Percentiles rank a stretch among this genome's conserved stretches.
Conservation (phyloP, 35 echinoderm and acorn worm species). For the Lytechinus pictus region DNA sequence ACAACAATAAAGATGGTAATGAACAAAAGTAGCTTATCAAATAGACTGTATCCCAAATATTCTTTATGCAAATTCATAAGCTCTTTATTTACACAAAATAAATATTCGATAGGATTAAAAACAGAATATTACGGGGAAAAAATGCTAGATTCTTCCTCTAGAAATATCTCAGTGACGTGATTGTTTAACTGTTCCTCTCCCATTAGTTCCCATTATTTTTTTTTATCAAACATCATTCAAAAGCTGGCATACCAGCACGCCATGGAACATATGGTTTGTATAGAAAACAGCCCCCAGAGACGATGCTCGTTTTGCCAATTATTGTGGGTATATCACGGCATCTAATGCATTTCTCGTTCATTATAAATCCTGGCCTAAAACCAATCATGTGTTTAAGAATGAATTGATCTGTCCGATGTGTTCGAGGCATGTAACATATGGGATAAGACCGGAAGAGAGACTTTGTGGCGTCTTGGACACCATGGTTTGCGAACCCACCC, state of each 20-base stretch:
- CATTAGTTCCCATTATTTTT: not conserved
- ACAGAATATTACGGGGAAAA: not conserved
- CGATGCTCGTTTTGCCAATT: not conserved
- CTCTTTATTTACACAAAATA: too few species aligned
- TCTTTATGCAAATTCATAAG: too few species aligned
- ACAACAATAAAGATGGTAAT: too few species aligned
- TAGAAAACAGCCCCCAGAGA: not conserved
- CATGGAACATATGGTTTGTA: not conserved
- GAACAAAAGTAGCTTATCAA: too few species aligned
- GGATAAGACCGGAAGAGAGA: not conserved
- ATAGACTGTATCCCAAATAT: too few species aligned
- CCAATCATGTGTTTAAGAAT: not conserved
- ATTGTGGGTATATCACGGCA: not conserved
- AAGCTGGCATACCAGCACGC: not conserved
- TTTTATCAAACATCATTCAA: not conserved
- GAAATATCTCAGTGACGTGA: not conserved
- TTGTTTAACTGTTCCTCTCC: not conserved
- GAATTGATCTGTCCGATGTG: not conserved
- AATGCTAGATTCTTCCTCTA: not conserved
- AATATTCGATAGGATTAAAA: not conserved
- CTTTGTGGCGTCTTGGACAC: not conserved
- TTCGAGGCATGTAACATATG: not conserved
- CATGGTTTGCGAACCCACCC: not conserved
- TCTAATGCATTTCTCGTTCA: not conserved
- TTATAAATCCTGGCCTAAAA: not conserved